A percentile compares a stretch with the other conserved stretches of the same genome.
Evolutionary conservation across 37 sponge, comb jelly and placozoan species (phyloP).

Genomic region (Oopsacas minuta): DNA sequence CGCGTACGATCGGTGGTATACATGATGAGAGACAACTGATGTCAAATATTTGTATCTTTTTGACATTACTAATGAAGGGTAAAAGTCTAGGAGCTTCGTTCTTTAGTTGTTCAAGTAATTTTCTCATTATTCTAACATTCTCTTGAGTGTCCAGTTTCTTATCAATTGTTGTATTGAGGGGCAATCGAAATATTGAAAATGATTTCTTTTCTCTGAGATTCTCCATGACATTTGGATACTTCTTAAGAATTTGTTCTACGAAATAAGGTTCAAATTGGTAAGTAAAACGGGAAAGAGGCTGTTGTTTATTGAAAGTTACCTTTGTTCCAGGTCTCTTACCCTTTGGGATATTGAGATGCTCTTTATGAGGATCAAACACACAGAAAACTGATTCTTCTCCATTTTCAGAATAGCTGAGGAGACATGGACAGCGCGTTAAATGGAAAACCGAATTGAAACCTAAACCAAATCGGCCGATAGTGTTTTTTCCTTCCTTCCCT

Average conservation of each 20-base stretch:
- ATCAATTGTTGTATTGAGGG: not conserved
- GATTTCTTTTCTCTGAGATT: not conserved
- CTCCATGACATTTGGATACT: not conserved
- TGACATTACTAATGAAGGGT: not conserved
- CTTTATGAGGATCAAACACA: not conserved
- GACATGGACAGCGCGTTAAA: slow-evolving; percentile 54
- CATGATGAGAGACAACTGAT: too few relatives aligned
- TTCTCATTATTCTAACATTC: not conserved
- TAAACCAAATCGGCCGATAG: slow-evolving; percentile 69
- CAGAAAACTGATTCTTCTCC: not conserved
- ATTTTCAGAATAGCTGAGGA: slow-evolving; percentile 21
- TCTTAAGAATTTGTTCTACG: not conserved
- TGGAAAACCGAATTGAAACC: slow-evolving; percentile 80
- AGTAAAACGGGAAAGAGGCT: not conserved
- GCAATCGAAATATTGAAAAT: not conserved
- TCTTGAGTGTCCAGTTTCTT: not conserved
- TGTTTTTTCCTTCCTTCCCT: slow-evolving; percentile 32
- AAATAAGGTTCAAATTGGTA: not conserved
- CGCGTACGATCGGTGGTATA: not conserved
- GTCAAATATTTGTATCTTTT: not conserved
- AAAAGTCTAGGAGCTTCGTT: not conserved
- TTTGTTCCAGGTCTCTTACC: not conserved
- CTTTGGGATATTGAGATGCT: not conserved
- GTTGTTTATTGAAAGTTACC: not conserved
- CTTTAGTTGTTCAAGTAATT: not conserved